Conservation (phyloP, 2,113 vertebrate species). For the Terrapene triunguis region DNA sequence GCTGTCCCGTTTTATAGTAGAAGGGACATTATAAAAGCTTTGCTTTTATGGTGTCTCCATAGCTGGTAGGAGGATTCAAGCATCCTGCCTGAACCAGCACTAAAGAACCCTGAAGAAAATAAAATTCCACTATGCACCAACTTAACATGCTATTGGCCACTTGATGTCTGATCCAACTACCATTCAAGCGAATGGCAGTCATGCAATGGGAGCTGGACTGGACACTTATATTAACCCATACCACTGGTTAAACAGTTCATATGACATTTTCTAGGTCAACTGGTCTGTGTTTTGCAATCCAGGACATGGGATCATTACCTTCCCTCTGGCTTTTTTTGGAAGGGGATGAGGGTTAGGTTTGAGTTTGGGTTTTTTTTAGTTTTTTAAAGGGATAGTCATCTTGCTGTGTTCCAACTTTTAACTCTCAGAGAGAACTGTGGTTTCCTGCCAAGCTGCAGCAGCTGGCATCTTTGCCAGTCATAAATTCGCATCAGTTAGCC, state of each 20-base stretch:
- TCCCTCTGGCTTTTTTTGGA: not conserved
- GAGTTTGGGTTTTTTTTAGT: not conserved
- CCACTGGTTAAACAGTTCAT: slow-evolving; percentile 5
- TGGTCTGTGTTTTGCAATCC: not conserved
- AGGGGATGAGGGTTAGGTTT: not conserved
- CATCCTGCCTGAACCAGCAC: not conserved
- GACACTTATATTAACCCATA: not conserved
- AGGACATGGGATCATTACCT: not conserved
- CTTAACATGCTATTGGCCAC: not conserved
- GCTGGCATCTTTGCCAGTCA: slow-evolving; percentile 64
- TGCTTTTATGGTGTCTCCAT: not conserved
- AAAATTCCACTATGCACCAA: not conserved
- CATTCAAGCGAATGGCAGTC: not conserved
- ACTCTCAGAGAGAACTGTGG: slow-evolving; percentile 61
- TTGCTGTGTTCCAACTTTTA: slow-evolving; percentile 69
- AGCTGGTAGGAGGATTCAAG: not conserved
- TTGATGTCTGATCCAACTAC: not conserved
- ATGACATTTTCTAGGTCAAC: slow-evolving; percentile 18
- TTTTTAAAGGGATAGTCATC: slow-evolving; percentile 52
- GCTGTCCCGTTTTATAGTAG: not conserved
- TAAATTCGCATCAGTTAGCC: slow-evolving; percentile 54
- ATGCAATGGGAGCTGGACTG: not conserved
- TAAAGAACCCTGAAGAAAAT: not conserved
- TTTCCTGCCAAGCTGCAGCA: slow-evolving; percentile 64
- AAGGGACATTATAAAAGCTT: not conserved